Conservation (phyloP, 2,888 invertebrate genomes). For the Oligia strigilis region DNA sequence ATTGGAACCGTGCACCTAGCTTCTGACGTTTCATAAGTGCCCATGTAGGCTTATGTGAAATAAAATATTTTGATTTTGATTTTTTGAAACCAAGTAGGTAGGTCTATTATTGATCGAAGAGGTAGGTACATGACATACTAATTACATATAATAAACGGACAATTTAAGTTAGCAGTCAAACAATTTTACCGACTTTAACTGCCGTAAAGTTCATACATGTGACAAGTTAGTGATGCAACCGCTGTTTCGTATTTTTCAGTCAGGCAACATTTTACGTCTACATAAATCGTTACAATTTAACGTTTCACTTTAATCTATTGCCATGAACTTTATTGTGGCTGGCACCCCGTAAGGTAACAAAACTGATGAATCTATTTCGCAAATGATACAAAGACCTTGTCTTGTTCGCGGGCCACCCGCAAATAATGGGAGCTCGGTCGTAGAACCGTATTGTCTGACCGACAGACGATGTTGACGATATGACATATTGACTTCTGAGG, state of each 20-base stretch:
- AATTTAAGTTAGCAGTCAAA: not conserved
- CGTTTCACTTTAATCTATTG: conserved; percentile 43
- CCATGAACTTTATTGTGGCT: conserved; percentile 53
- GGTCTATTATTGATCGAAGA: no score
- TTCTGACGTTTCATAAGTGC: no score
- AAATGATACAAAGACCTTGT: conserved; percentile 74
- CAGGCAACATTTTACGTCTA: conserved; percentile 19
- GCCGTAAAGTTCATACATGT: not conserved
- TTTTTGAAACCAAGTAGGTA: no score
- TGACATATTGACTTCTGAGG: conserved; percentile 78
- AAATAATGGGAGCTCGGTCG: conserved; percentile 76
- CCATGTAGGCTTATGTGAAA: no score
- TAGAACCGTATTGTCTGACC: conserved; percentile 77
- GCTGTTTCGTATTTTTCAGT: conserved; percentile 2
- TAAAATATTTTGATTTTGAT: no score
- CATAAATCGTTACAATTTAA: conserved; percentile 39
- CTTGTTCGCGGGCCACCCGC: conserved; percentile 83
- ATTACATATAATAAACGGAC: not conserved
- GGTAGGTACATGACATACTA: not conserved
- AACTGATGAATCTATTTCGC: conserved; percentile 82
- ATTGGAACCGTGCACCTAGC: no score
- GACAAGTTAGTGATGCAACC: not conserved
- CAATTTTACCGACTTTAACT: not conserved
- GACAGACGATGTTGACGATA: conserved; percentile 73
- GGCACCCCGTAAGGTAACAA: conserved; percentile 74